Base-by-base conservation (phyloP, 2,113 vertebrate species). In the Lophius piscatorius region DNA sequence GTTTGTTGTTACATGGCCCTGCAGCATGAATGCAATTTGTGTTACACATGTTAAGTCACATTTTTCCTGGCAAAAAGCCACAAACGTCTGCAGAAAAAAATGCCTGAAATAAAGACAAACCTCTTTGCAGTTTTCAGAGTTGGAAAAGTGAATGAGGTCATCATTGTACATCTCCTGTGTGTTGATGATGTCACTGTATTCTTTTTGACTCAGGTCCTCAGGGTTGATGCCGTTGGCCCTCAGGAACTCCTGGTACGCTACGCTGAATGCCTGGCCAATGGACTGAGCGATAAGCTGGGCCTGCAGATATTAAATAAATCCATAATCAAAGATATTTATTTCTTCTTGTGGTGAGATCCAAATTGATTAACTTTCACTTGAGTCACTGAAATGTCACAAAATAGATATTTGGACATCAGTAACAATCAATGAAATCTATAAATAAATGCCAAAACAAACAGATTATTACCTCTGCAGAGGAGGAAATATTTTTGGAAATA, bases 91-190 rank as follows among this genome's bases (percentile, higher is more conserved):
- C 14, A 56, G 7, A 42, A 12, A 31, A 49, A 24, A 12, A 11
- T n/a, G 8, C 6, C 16, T 14, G 33, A 26, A 9, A 33, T 41
- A 0, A 20, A 9, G 5, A 6, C 2, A 63, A 10, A 99, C 97
- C 96, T 99, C 97, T 91, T 98, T 99, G 90, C 96, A 98, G 89
- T 99, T 99, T 68, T 97, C 97, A 0, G 97, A 99, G 89, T 98
- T 99, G 63, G 97, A 99, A 85, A 98, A 99, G 86, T 99, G 97
- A 87, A 98, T 94, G 66, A 99, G 96, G 81, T 99, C 97, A 5
- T 99, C 97, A 2, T 99, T 99, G 90, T 99, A 99, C 97, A 99
- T 98, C 86, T 99, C 97, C 79, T 99, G 97, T 38, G 97, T 98
- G 76, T 95, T 98, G 90, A 99, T 97, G 90, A 99, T 95, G 87